Conservation (phyloP, 2,888 invertebrate species). For the Scaptomyza cyrtandrae region DNA sequence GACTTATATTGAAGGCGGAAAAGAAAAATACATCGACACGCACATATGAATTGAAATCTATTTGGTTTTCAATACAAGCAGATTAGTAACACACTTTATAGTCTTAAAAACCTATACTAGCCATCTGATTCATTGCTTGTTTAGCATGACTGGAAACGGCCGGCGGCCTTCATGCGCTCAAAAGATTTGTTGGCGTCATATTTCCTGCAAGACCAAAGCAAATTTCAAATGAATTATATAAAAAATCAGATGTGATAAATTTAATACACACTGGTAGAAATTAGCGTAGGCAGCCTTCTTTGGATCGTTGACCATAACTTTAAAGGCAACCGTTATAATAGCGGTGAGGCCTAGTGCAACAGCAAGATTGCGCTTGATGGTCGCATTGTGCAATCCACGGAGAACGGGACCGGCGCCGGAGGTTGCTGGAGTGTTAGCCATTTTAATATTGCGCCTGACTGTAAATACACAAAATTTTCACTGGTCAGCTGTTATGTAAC, state of each 20-base stretch:
- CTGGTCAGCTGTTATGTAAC: constrained; percentile 67
- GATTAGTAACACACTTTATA: constrained; percentile 53
- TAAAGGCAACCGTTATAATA: constrained; percentile 84
- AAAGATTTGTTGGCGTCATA: constrained; percentile 84
- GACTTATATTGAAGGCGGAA: background rate
- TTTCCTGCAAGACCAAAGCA: constrained; percentile 66
- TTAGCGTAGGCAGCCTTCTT: constrained; percentile 88
- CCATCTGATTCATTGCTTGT: constrained; percentile 13
- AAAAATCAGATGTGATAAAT: background rate
- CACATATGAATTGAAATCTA: constrained; percentile 65
- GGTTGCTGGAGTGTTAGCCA: constrained; percentile 82
- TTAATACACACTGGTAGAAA: constrained; percentile 89
- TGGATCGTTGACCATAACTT: constrained; percentile 85
- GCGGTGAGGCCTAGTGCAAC: constrained; percentile 85
- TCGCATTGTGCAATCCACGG: constrained; percentile 88
- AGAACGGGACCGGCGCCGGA: constrained; percentile 87
- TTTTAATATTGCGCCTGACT: constrained; percentile 46
- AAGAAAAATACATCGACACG: constrained; percentile 21
- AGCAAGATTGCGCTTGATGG: constrained; percentile 87
- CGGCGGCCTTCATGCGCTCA: constrained; percentile 84
- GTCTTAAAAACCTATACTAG: constrained; percentile 55
- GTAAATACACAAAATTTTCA: constrained; percentile 29
- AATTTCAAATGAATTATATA: background rate
- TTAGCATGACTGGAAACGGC: constrained; percentile 84
- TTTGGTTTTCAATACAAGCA: constrained; percentile 63